phyloP scores from a whole-genome alignment of 1,140 invertebrate genomes.

The Trichonephila inaurata region DNA sequence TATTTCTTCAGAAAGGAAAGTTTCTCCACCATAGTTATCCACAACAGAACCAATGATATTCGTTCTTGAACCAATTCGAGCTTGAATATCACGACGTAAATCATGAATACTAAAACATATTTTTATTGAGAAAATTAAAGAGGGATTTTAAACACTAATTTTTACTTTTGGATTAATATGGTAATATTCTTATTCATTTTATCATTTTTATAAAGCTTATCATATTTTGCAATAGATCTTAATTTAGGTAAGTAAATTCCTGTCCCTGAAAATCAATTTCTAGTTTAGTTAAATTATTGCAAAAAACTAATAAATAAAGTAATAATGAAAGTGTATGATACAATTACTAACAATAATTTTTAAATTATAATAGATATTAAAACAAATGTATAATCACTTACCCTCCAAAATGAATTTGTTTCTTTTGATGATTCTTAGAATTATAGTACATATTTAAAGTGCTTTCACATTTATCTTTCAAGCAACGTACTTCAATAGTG shows the following conservation, averaged over 20 bases:
- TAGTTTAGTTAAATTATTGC: too few species aligned
- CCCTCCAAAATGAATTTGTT: slow-evolving; percentile 88
- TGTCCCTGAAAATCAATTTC: too few species aligned
- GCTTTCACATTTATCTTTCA: slow-evolving; percentile 87
- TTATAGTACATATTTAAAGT: slow-evolving; percentile 94
- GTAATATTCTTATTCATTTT: neutral
- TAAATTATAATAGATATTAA: too few species aligned
- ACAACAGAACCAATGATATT: slow-evolving; percentile 94
- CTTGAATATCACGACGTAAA: slow-evolving; percentile 94
- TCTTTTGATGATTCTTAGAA: slow-evolving; percentile 96
- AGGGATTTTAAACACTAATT: neutral
- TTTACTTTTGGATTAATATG: neutral
- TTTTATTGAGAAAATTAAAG: slow-evolving; percentile 71
- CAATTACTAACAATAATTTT: too few species aligned
- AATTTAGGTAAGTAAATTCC: too few species aligned
- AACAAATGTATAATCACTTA: slow-evolving; percentile 79
- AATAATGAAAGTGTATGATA: too few species aligned
- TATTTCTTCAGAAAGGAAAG: slow-evolving; percentile 97
- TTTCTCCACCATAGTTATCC: slow-evolving; percentile 98
- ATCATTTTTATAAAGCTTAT: too few species aligned
- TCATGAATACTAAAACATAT: slow-evolving; percentile 89
- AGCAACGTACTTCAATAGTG: slow-evolving; percentile 87
- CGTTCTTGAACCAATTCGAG: slow-evolving; percentile 92
- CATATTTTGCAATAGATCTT: too few species aligned
- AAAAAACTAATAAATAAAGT: too few species aligned